Evolutionary conservation across 1,140 invertebrate species (phyloP), one percentile per base, ranked within the genome.

Genomic region (Euura lappo): DNA sequence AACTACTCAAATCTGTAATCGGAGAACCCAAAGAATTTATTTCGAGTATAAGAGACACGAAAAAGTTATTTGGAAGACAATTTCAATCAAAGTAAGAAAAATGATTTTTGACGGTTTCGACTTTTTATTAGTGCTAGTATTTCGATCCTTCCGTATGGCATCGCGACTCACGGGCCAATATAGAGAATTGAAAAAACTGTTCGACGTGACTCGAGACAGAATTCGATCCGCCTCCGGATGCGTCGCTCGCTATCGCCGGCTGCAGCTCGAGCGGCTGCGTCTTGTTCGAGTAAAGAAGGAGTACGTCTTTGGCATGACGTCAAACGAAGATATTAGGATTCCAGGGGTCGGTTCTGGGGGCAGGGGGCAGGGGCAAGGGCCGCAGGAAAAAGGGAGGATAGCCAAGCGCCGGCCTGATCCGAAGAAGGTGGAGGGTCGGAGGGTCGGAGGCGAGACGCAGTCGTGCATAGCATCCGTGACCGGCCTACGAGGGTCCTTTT

Each of bases 251-350:
- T 11, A 28, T 60, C 51, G 51, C 6, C 51, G 51, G 6, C 13
- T 8, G 8, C 10, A n/a, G 8, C 13, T 51, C 6, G 51, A 60
- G 13, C 10, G 51, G 51, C 13, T 60, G 51, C 51, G 5, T 60
- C 51, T 60, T n/a, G 51, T 60, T 8, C 51, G 3, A 60, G 8
- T 6, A n/a, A 60, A 6, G 78, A 80, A 76, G 72, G 75, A 71
- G 78, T 81, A 84, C 82, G 84, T 83, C 86, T 85, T 86, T 86
- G 86, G 86, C 86, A 86, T 87, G 81, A 83, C 83, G 84, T 87
- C 86, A 87, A 87, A 86, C 78, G 79, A 81, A 72, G 84, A 86
- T 85, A 87, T 86, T 87, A 85, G 85, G 83, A 87, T 87, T 87
- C 86, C 78, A 78, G 45, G 73, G 13, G 51, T 60, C 28, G 28